phyloP scores from a whole-genome alignment of 2,888 invertebrate species.

The Sepioteuthis lessoniana region DNA sequence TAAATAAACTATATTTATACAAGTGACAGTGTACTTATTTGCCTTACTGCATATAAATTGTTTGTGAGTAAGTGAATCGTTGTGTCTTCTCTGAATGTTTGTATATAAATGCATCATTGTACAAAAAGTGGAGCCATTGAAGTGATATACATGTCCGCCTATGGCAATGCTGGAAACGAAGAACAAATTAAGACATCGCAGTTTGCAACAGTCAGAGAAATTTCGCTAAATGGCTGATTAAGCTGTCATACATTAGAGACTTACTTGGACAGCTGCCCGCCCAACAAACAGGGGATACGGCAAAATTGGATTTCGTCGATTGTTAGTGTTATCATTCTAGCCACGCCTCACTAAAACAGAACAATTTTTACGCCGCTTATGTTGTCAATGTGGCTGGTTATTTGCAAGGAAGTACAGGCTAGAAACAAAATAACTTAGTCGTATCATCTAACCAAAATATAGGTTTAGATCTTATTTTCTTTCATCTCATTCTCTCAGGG shows the following conservation, averaged over 20 bases:
- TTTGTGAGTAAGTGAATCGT: not conserved
- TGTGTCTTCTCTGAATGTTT: not conserved
- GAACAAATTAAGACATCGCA: not conserved
- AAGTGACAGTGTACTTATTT: no score
- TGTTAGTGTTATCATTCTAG: not conserved
- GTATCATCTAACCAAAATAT: not conserved
- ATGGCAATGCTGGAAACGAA: not conserved
- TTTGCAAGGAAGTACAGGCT: not conserved
- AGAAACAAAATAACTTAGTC: not conserved
- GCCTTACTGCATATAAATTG: not conserved
- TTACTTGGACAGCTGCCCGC: not conserved
- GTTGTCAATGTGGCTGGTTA: not conserved
- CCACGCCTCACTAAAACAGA: not conserved
- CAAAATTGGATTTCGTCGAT: not conserved
- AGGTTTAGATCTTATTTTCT: not conserved
- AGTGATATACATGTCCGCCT: not conserved
- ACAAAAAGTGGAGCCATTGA: not conserved
- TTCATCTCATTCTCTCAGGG: no score
- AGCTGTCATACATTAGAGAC: not conserved
- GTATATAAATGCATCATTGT: not conserved
- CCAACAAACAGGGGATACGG: not conserved
- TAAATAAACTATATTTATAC: no score
- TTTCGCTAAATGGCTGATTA: slow-evolving; percentile 16
- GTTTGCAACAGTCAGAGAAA: not conserved
- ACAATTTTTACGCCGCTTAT: not conserved